Evolutionary conservation across 2,797 vertebrate species (phyloP).

Genomic region (Calcarius lapponicus): DNA sequence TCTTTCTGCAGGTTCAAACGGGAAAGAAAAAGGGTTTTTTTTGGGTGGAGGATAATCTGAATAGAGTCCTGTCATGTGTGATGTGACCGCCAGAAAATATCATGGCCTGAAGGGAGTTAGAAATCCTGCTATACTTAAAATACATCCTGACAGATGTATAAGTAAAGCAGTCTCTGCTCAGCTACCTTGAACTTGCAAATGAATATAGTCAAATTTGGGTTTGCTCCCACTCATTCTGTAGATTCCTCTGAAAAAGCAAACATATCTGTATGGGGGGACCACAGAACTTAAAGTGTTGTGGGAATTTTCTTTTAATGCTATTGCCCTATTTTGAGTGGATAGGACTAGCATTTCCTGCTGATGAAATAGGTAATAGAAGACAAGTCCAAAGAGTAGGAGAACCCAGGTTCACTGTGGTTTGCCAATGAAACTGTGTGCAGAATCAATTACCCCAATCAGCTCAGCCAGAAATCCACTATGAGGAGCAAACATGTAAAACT

Average conservation of each 20-base stretch:
- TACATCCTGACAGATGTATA: background rate
- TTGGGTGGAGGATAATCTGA: background rate
- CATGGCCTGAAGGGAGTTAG: background rate
- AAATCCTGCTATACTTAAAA: background rate
- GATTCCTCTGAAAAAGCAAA: background rate
- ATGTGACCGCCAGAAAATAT: background rate
- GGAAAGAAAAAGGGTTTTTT: background rate
- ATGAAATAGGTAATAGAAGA: background rate
- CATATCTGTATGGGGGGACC: background rate
- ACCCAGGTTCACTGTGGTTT: background rate
- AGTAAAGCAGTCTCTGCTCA: background rate
- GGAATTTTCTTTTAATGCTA: rapidly evolving
- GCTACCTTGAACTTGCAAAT: background rate
- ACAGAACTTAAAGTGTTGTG: background rate
- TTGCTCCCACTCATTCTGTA: background rate
- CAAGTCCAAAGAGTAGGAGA: background rate
- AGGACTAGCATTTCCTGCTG: background rate
- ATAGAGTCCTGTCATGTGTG: background rate
- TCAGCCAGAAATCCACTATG: background rate
- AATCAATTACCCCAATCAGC: background rate
- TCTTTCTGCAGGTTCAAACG: background rate
- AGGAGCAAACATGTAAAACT: background rate
- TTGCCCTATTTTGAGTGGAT: background rate
- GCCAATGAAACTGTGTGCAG: background rate
- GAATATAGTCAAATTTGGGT: background rate